A percentile compares a stretch with the other conserved stretches of the same genome.
phyloP scores from a whole-genome alignment of 2,888 invertebrate genomes.

The Ischnus inquisitorius region DNA sequence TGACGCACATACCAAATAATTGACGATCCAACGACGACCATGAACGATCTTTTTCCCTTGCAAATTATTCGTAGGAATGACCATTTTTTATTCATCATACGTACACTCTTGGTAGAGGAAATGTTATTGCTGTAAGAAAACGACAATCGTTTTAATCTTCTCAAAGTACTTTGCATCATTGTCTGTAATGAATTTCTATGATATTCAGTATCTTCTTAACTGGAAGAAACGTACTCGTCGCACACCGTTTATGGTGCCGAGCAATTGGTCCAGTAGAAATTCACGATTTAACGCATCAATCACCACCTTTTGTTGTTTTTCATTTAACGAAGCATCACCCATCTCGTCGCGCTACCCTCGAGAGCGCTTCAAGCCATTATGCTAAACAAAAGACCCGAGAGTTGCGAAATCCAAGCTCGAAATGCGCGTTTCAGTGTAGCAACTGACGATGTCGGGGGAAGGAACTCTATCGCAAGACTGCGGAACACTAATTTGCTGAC shows the following conservation, averaged over 20 bases:
- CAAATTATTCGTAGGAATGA: no score
- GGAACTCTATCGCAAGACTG: conserved; percentile 43
- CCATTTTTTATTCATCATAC: neutral
- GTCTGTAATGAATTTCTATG: conserved; percentile 8
- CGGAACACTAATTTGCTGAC: conserved; percentile 42
- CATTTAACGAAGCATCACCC: conserved; percentile 25
- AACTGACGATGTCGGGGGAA: conserved; percentile 54
- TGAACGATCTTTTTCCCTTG: neutral
- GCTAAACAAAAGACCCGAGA: conserved; percentile 62
- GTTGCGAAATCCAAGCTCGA: conserved; percentile 41
- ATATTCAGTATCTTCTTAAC: conserved; percentile 23
- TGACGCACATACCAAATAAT: conserved; percentile 23
- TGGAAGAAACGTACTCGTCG: conserved; percentile 22
- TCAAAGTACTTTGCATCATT: conserved; percentile 8
- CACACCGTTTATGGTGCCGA: conserved; percentile 15
- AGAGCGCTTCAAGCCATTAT: conserved; percentile 64
- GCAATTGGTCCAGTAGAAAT: conserved; percentile 17
- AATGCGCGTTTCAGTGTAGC: conserved; percentile 45
- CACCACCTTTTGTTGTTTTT: conserved; percentile 20
- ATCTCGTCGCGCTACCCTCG: conserved; percentile 16
- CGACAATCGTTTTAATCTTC: conserved; percentile 11
- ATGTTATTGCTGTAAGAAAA: conserved; percentile 15
- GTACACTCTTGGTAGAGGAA: neutral
- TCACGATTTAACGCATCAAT: conserved; percentile 45
- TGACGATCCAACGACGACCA: conserved; percentile 1